phyloP scores from a whole-genome alignment of 2,113 vertebrate species.

The Prochilodus magdalenae region DNA sequence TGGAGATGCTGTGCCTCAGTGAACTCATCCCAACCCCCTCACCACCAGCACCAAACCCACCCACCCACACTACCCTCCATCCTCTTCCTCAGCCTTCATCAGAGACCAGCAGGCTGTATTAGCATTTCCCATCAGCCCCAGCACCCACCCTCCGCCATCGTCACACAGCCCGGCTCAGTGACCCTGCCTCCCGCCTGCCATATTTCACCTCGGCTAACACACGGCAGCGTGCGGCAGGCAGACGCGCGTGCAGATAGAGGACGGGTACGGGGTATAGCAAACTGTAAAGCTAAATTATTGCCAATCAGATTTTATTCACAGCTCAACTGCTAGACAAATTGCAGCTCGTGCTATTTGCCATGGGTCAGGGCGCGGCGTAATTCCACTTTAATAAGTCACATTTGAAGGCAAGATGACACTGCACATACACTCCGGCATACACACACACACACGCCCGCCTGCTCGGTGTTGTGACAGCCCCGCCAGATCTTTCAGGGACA shows the following conservation, averaged over 20 bases:
- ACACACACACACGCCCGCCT: background rate
- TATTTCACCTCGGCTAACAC: slow-evolving; percentile 69
- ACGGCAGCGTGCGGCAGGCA: slow-evolving; percentile 55
- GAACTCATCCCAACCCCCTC: background rate
- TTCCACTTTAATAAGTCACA: slow-evolving; percentile 83
- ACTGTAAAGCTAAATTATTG: slow-evolving; percentile 82
- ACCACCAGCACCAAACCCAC: no score
- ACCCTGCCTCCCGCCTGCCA: slow-evolving; percentile 69
- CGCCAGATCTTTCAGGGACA: slow-evolving; percentile 38
- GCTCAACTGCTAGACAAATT: slow-evolving; percentile 83
- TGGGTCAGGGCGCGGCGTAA: slow-evolving; percentile 79
- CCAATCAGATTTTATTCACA: slow-evolving; percentile 84
- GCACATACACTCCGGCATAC: slow-evolving; percentile 52
- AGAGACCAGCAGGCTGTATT: slow-evolving; percentile 65
- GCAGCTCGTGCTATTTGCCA: slow-evolving; percentile 76
- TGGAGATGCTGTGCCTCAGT: slow-evolving; percentile 39
- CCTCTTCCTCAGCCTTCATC: slow-evolving; percentile 56
- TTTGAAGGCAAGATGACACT: slow-evolving; percentile 76
- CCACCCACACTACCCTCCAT: background rate
- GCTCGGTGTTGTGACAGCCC: background rate
- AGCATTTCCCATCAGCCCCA: slow-evolving; percentile 69
- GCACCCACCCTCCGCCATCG: slow-evolving; percentile 62
- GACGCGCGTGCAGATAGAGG: slow-evolving; percentile 9
- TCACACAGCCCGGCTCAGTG: slow-evolving; percentile 63
- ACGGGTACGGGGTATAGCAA: slow-evolving; percentile 65